Conservation (phyloP, 2,797 vertebrate genomes). For the Hydrophis major region DNA sequence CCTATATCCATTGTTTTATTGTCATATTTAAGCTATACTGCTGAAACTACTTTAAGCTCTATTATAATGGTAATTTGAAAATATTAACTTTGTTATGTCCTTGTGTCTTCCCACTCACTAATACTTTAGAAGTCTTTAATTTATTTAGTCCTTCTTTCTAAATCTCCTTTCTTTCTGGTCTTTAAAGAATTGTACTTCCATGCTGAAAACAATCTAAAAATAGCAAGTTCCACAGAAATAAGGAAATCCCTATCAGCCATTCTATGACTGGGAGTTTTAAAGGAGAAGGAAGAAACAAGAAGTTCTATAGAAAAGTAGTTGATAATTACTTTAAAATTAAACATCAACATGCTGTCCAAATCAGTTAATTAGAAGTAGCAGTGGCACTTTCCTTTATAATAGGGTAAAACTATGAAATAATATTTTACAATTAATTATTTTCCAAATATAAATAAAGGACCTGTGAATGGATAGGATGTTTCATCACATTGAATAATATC, state of each 20-base stretch:
- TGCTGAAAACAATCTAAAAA: neutral
- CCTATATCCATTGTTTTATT: slow-evolving; percentile 14
- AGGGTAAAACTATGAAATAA: neutral
- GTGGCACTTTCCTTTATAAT: neutral
- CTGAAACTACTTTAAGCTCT: slow-evolving; percentile 17
- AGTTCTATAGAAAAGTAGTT: neutral
- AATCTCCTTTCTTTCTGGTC: neutral
- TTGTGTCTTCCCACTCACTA: neutral
- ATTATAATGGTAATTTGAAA: slow-evolving; percentile 35
- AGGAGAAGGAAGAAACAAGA: neutral
- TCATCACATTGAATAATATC: neutral
- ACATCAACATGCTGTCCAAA: neutral
- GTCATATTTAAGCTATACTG: slow-evolving; percentile 3
- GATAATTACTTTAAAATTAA: neutral
- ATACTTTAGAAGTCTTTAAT: slow-evolving; percentile 8
- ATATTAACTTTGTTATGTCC: slow-evolving; percentile 26
- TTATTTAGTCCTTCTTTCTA: neutral
- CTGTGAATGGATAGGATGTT: neutral
- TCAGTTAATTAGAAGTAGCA: neutral
- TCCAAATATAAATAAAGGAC: neutral
- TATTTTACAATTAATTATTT: neutral
- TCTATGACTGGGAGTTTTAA: neutral
- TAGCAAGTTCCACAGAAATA: neutral
- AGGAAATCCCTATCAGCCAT: neutral
- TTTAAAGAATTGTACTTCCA: neutral